Evolutionary conservation across 2,888 invertebrate genomes (phyloP), one percentile per base, ranked within the genome.

Genomic region (Hydraecia micacea): DNA sequence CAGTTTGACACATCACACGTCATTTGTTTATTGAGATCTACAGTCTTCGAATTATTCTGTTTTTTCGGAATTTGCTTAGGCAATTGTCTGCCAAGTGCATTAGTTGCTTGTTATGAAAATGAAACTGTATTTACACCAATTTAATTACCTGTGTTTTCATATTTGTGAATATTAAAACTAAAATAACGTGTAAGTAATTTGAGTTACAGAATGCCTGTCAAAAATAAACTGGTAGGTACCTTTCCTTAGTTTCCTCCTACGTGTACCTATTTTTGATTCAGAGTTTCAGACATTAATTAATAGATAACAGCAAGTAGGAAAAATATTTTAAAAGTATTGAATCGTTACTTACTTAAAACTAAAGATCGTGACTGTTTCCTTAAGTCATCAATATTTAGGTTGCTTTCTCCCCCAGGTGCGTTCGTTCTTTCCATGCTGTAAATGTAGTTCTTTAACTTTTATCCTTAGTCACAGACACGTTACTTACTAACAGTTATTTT

Each of bases 41-140:
- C 69, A 55, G 55, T 68, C 58, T 67, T 63, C 4, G 63, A 62
- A 73, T 75, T 73, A 73, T 78, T 73, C 62, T 58, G 52, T 70
- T 77, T 70, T 77, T 32, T 65, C 13, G 46, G 42, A 52, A 66
- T 71, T 52, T 18, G 13, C 73, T 72, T 32, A 46, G 18, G 49
- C 70, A 63, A 70, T 63, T 74, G 55, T 77, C 73, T 25, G 55
- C 63, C 68, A 68, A 84, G 66, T 75, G 39, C 70, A 80, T 77
- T 79, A 32, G 32, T 32, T 32, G 32, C 7, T 32, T 49, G 60
- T 81, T 81, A 82, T 81, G 63, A 74, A 85, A 81, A 79, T 46
- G 63, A 74, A 85, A 81, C 78, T 46, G 28, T 49, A 32, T 63
- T 71, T 46, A 65, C 32, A n/a, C 25, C 7, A 49, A 68, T 62